Evolutionary conservation across 2,888 invertebrate species (phyloP), one percentile per base, ranked within the genome.

Genomic region (Catocala nupta): DNA sequence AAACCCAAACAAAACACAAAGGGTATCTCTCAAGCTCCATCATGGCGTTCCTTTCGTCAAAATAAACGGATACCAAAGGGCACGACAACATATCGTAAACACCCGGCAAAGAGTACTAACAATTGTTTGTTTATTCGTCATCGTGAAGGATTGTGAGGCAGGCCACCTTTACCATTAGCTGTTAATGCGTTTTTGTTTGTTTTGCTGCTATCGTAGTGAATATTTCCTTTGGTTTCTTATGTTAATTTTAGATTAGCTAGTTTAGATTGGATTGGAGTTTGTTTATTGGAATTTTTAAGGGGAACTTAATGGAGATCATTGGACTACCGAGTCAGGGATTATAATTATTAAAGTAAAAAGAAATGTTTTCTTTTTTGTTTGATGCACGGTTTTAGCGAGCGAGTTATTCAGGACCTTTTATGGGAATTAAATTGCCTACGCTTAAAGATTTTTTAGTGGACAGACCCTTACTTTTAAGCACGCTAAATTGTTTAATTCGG

Each of bases 111-210:
- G 47, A 75, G 71, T 60, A 71, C 75, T 73, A 68, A 75, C 66
- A 73, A 76, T 71, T 87, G 88, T 90, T 89, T 91, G 79, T 90
- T 90, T 89, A 83, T 83, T 75, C 83, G 64, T 81, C 80, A 78
- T 71, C 65, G 69, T 79, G 90, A 91, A 77, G 75, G 69, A 79
- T 74, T 68, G 71, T 80, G 90, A 91, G 73, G 74, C 69, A 81
- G 78, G 70, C 87, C 91, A 90, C 89, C 86, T 90, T 90, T 70
- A 60, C 84, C 85, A 86, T 89, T 89, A 89, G 85, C 79, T 58
- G 78, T 84, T 90, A 90, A 90, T 90, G 90, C 86, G 85, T 87
- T 88, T 84, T 75, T 86, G 84, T 91, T 90, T 85, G 79, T 80
- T 70, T 76, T 65, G 54, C 47, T 59, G 49, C 60, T 53, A 65